Percentiles rank a stretch among this genome's conserved stretches.
Evolutionary conservation across 1,140 invertebrate species (phyloP).

Genomic region (Drosophila baimaii): DNA sequence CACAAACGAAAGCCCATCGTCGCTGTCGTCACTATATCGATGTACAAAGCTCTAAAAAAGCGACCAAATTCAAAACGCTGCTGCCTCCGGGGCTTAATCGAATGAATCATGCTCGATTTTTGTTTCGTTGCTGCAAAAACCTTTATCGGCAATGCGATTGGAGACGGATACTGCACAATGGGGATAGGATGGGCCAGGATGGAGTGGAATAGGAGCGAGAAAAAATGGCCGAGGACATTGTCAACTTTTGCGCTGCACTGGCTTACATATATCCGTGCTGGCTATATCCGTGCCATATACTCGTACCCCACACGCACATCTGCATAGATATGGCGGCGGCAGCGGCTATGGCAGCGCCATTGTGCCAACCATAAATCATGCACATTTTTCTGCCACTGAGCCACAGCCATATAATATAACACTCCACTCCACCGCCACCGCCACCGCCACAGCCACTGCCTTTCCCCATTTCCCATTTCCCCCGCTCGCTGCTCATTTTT

Average conservation of each 20-base stretch:
- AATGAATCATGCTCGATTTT: conserved; percentile 56
- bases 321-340: conserved; percentile 38
- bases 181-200: conserved; percentile 21
- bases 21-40: conserved; percentile 54
- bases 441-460: not conserved
- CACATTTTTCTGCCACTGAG: conserved; percentile 80
- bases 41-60: conserved; percentile 48
- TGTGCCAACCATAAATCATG: conserved; percentile 78
- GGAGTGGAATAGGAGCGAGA: not conserved
- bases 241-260: conserved; percentile 53
- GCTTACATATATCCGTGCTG: conserved; percentile 52
- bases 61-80: conserved; percentile 45
- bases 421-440: conserved; percentile 24
- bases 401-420: conserved; percentile 75
- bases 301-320: conserved; percentile 17
- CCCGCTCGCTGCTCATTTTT: conserved; percentile 61
- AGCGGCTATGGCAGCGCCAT: conserved; percentile 38
- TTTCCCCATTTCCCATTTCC: conserved; percentile 10
- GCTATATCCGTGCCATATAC: conserved; percentile 15
- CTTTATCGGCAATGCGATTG: conserved; percentile 65
- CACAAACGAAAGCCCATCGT: conserved; percentile 60
- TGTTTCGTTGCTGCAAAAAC: conserved; percentile 39
- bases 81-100: conserved; percentile 31
- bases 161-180: conserved; percentile 31
- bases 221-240: conserved; percentile 28